A percentile compares a stretch with the other conserved stretches of the same genome.
Evolutionary conservation across 2,113 vertebrate species (phyloP).

Genomic region (Macroglossus sobrinus): DNA sequence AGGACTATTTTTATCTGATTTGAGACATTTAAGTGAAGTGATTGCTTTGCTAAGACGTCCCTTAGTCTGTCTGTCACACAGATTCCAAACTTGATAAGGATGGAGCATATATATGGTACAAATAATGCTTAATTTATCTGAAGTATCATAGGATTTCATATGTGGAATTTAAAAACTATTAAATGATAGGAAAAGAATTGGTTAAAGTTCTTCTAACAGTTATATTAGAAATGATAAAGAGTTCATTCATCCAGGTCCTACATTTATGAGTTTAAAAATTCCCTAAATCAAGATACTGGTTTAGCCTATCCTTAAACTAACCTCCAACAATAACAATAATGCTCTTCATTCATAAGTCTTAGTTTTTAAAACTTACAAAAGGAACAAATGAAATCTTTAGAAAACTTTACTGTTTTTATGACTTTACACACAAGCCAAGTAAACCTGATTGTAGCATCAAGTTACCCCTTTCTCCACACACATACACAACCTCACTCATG

Average conservation of each 20-base stretch:
- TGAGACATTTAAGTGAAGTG: background rate
- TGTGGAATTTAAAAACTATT: background rate
- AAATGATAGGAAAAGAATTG: background rate
- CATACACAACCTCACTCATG: background rate
- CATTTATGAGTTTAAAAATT: background rate
- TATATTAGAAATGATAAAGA: background rate
- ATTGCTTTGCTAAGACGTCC: background rate
- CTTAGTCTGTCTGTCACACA: background rate
- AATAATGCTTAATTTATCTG: background rate
- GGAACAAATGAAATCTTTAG: background rate
- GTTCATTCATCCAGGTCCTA: background rate
- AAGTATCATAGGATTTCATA: background rate
- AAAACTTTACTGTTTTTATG: background rate
- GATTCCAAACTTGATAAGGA: background rate
- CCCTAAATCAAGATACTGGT: background rate
- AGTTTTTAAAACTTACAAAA: background rate
- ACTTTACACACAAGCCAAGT: background rate
- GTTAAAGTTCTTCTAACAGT: background rate
- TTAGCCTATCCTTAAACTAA: background rate
- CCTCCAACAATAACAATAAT: background rate
- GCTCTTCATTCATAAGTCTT: background rate
- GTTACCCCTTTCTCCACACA: background rate
- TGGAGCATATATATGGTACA: background rate
- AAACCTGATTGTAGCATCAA: background rate
- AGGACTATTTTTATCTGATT: background rate